A percentile compares a stretch with the other conserved stretches of the same genome.
phyloP scores from a whole-genome alignment of 1,140 invertebrate genomes.

The Camponotus floridanus region DNA sequence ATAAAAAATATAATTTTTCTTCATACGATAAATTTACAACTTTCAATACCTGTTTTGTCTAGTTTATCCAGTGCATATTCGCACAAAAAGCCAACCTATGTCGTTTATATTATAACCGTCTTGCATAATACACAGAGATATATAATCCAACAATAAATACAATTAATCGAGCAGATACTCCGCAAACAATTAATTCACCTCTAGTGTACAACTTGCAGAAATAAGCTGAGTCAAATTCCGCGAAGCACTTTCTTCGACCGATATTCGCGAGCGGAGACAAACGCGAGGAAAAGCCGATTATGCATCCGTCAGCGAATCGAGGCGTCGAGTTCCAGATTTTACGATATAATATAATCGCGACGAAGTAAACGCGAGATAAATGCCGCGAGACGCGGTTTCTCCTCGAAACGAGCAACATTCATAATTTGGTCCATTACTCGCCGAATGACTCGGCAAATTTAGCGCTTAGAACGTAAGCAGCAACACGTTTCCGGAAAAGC shows the following conservation, averaged over 20 bases:
- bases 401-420: not conserved
- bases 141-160: not conserved
- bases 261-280: conserved; percentile 27
- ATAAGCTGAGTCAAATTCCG: conserved; percentile 29
- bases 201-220: not conserved
- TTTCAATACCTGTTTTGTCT: not conserved
- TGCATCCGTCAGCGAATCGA: not conserved
- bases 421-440: not conserved
- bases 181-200: conserved; percentile 19
- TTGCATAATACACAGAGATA: not conserved
- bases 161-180: not conserved
- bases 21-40: not conserved
- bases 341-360: conserved; percentile 15
- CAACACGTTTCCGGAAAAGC: conserved; percentile 39
- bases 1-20: not conserved
- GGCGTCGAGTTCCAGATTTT: conserved; percentile 37
- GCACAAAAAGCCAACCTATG: not conserved
- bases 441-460: conserved; percentile 1
- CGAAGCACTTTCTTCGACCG: conserved; percentile 33
- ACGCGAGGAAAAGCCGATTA: conserved; percentile 40
- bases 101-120: not conserved
- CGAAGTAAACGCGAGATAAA: not conserved
- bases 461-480: conserved; percentile 28
- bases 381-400: conserved; percentile 5
- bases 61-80: not conserved